phyloP scores from a whole-genome alignment of 2,797 vertebrate genomes.

The Propithecus perrieri region DNA sequence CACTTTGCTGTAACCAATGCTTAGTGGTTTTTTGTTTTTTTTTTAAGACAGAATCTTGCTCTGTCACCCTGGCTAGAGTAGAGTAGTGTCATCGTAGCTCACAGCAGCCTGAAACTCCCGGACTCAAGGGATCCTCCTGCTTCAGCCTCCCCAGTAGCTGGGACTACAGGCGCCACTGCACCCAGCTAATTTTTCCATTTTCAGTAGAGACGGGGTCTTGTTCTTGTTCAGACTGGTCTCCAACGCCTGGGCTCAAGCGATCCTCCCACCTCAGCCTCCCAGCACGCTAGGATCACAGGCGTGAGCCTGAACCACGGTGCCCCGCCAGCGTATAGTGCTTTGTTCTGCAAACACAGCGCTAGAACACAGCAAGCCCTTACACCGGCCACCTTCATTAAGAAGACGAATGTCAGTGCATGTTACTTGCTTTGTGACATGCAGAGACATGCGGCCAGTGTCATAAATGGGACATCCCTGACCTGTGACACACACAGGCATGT shows the following conservation, averaged over 20 bases:
- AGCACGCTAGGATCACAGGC: background rate
- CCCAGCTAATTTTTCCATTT: background rate
- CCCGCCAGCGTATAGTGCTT: too few species aligned
- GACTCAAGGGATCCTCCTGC: background rate
- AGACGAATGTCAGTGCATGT: background rate
- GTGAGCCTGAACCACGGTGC: background rate
- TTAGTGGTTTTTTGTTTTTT: background rate
- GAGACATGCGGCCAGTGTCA: rapidly evolving
- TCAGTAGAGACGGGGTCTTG: background rate
- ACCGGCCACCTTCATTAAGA: too few species aligned
- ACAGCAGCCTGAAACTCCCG: background rate
- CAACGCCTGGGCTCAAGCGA: background rate
- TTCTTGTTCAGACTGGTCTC: background rate
- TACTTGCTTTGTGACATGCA: background rate
- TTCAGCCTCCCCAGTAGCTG: background rate
- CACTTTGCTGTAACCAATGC: rapidly evolving
- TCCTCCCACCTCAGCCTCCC: background rate
- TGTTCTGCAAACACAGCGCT: background rate
- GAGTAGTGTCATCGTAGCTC: background rate
- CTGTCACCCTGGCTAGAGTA: background rate
- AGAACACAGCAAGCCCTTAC: background rate
- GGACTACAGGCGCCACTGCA: background rate
- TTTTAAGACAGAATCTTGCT: background rate
- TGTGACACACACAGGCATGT: background rate
- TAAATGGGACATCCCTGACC: too few species aligned